Evolutionary conservation across 2,888 invertebrate genomes (phyloP), one percentile per base, ranked within the genome.

Genomic region (Biston stratarius): DNA sequence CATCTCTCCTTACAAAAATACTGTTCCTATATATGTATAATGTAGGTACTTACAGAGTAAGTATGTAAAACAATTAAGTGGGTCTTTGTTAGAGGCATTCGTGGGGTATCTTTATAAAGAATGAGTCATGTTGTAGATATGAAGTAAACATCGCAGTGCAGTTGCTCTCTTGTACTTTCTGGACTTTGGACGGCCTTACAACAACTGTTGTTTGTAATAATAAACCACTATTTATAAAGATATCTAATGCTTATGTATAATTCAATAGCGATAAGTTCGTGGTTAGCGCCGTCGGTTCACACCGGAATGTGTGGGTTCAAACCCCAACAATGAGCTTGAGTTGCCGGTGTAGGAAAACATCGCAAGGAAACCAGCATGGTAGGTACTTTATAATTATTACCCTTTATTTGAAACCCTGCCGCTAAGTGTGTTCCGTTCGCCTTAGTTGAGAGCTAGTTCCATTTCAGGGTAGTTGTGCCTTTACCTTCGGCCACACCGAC

Each of bases 1-100:
- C 71, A 61, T 69, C 66, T 51, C 45, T 40, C 44, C 36, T 51
- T 14, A 67, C 68, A 73, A 71, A 71, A 71, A 72, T 74, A 72
- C 62, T 70, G 56, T 69, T 14, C 64, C 45, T 58, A 55, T 68
- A 55, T 68, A 66, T 62, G 12, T 55, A 24, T n/a, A n/a, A n/a
- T n/a, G 48, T 55, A 55, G 40, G 59, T 64, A 57, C 8, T 24
- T n/a, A 42, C 8, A 8, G 9, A 9, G 6, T 38, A 38, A 9
- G 38, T 64, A 64, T 9, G 45, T 64, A 64, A 1, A 14, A 56
- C 15, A 51, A 12, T 42, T 59, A 53, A 33, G 58, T 38, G n/a
- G 61, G 47, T 67, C 67, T 67, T 67, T 67, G 67, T 67, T 53
- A 40, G 58, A 64, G 64, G 60, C 64, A 60, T 59, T 59, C 60